phyloP scores from a whole-genome alignment of 1,140 invertebrate species.

The Agraylea sexmaculata region DNA sequence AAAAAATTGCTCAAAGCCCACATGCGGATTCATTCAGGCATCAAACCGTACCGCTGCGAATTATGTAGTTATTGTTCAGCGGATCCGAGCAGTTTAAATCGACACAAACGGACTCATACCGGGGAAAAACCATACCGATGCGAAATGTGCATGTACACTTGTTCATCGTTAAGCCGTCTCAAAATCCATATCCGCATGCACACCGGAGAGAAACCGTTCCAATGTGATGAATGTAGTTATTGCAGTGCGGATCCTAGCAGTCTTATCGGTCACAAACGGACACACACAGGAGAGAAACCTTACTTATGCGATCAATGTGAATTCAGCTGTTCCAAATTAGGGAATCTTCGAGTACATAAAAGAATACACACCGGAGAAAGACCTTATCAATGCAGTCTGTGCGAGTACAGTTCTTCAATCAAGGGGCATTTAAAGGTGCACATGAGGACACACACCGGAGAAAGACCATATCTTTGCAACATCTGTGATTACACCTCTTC shows the following conservation, averaged over 20 bases:
- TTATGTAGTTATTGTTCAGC: constrained; percentile 5
- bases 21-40: constrained; percentile 6
- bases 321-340: background rate
- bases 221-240: constrained; percentile 3
- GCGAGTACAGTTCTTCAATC: constrained; percentile 2
- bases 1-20: too few relatives aligned
- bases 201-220: constrained; percentile 3
- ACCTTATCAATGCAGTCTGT: background rate
- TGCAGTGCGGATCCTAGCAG: background rate
- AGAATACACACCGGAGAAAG: constrained; percentile 4
- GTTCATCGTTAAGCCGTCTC: background rate
- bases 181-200: constrained; percentile 7
- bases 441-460: constrained; percentile 5
- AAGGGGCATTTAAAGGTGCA: background rate
- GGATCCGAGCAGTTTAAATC: constrained; percentile 5
- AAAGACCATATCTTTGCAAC: constrained; percentile 5
- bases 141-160: constrained; percentile 5
- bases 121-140: constrained; percentile 8
- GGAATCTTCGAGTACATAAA: constrained; percentile 3
- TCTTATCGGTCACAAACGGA: background rate
- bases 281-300: constrained; percentile 5
- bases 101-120: constrained; percentile 5
- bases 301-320: constrained; percentile 4
- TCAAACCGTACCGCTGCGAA: constrained; percentile 6
- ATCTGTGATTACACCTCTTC: constrained; percentile 1